Evolutionary conservation across 2,888 invertebrate species (phyloP), one percentile per base, ranked within the genome.

Genomic region (Lomographa bimaculata): DNA sequence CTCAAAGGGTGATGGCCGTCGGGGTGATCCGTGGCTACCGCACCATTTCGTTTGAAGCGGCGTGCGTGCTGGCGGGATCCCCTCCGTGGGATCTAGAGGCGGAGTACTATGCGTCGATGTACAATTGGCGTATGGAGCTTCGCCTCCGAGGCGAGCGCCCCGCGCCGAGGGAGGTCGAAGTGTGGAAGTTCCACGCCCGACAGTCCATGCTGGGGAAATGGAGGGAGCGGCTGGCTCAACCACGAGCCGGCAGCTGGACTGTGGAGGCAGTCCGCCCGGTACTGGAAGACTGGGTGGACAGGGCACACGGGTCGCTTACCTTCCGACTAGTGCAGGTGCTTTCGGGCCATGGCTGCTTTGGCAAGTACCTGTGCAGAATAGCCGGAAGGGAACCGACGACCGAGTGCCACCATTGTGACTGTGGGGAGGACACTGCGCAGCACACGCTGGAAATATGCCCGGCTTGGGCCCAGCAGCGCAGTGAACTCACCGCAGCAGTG

Each of bases 401-500:
- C 4, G 1, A 1, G 3, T 36, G 28, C 28, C 36, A 36, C 7
- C 27, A 35, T 6, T 35, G 35, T 10, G 17, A 12, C 6, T 11
- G 20, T 4, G 8, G 5, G 9, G 29, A 29, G 5, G 29, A 29
- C 12, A 37, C 29, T 5, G 37, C 29, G 18, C 29, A 29, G 19
- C 37, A 37, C 18, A 29, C 29, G 5, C 5, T 37, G 7, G 17
- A 6, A 11, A 40, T 37, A 16, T 8, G 30, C 19, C 27, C 35
- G 6, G 49, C 44, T 7, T 50, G 50, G 19, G 46, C 28, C 1
- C 38, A 34, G 1, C 38, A 14, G n/a, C 50, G 37, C 10, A 32
- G 41, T 2, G 41, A 39, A 0, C 43, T 43, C 2, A 41, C 35
- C 5, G 19, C 12, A 2, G 19, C 10, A 0, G 9, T 35, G 5